Evolutionary conservation across 2,113 vertebrate species (phyloP).

Genomic region (Callipepla squamata): DNA sequence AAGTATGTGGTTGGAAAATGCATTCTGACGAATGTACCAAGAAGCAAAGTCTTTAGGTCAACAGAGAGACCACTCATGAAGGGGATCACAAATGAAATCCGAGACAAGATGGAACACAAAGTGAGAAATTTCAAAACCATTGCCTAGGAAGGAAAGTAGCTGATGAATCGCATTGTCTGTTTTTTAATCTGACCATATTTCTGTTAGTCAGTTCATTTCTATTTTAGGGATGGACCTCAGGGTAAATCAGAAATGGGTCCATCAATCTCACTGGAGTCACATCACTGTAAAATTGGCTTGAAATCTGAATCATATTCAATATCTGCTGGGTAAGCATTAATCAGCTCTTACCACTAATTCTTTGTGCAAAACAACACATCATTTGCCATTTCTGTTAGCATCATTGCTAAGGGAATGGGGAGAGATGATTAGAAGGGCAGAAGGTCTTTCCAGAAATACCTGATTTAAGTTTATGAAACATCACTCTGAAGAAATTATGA

Average conservation of each 20-base stretch:
- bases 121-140: background rate
- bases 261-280: constrained; percentile 5
- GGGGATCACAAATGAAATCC: background rate
- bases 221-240: background rate
- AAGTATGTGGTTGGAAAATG: background rate
- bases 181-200: constrained; percentile 26
- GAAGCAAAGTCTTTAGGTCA: background rate
- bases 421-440: background rate
- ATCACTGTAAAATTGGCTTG: background rate
- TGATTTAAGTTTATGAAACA: background rate
- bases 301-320: background rate
- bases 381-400: background rate
- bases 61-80: background rate
- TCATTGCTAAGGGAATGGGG: background rate
- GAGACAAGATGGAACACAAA: background rate
- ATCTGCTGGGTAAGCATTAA: constrained; percentile 16
- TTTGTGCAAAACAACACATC: background rate
- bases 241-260: background rate
- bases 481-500: background rate
- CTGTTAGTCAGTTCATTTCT: constrained; percentile 24
- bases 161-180: background rate
- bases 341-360: background rate
- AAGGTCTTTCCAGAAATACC: background rate
- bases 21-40: background rate
- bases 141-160: background rate